Percentiles rank a stretch among this genome's conserved stretches.
These are phyloP conservation scores for Loriculus beryllinus DNA, from an alignment of 2,797 vertebrate genomes.

Conservation along the genomic window DNA sequence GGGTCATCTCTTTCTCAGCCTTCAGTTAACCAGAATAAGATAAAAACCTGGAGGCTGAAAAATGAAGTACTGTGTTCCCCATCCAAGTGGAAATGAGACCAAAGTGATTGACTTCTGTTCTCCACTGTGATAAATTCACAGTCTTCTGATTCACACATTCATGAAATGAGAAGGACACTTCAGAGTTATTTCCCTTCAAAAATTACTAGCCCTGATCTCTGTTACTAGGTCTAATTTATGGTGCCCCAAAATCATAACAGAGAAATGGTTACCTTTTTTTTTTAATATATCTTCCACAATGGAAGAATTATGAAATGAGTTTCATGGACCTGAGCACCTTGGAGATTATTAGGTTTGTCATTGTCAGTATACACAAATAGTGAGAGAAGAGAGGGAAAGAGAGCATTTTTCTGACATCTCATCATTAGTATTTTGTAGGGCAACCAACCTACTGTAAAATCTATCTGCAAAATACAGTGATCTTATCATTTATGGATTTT, in stretches of 20 bases:
- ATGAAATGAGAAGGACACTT: constrained; percentile 23
- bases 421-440: constrained; percentile 48
- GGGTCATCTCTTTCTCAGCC: not conserved
- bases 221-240: not conserved
- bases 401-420: constrained; percentile 25
- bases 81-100: not conserved
- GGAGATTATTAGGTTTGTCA: constrained; percentile 40
- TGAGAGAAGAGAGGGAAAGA: not conserved
- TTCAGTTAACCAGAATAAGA: not conserved
- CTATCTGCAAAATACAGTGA: constrained; percentile 40
- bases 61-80: not conserved
- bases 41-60: not conserved
- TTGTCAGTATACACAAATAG: not conserved
- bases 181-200: constrained; percentile 33
- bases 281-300: constrained; percentile 32
- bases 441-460: constrained; percentile 37
- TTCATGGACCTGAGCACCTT: constrained; percentile 18
- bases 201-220: constrained; percentile 46
- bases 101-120: constrained; percentile 8
- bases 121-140: not conserved
- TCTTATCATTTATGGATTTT: constrained; percentile 53
- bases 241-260: constrained; percentile 8
- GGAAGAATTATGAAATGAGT: constrained; percentile 45
- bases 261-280: not conserved
- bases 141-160: not conserved